Evolutionary conservation across 2,113 vertebrate genomes (phyloP), one percentile per base, ranked within the genome.

Genomic region (Jacana jacana): DNA sequence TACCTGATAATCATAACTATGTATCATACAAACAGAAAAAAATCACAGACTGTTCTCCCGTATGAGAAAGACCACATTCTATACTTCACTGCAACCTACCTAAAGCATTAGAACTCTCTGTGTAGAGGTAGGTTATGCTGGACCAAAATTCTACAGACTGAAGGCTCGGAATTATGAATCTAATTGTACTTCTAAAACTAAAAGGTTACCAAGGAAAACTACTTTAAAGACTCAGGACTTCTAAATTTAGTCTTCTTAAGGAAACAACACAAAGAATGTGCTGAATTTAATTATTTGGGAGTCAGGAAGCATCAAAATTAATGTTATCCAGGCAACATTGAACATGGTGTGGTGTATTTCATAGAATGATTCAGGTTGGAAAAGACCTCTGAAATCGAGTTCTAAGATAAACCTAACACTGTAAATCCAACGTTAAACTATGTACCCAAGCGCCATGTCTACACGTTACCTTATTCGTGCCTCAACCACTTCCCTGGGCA

Each of bases 1-100:
- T 81, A 91, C 49, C 92, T 90, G 73, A 88, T 84, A 93, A 89
- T 61, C 60, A 11, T 75, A 96, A 95, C 70, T 81, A 61, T 30
- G 46, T 79, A 81, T 52, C 61, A 81, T 18, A 81, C 20, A 72
- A 82, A 82, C 23, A 75, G 78, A 70, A 91, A 77, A 86, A 87
- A 85, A 51, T 7, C 11, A 69, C 65, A 82, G 25, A 44, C 31
- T 89, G 52, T 69, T 78, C 35, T 75, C 28, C 33, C 6, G 0
- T 71, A 73, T 69, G 91, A 96, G 94, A 96, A 81, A 55, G 42
- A 80, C 20, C 17, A 44, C 7, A n/a, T 44, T 81, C 16, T 35
- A 71, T 63, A 66, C 24, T 78, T 71, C 25, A 25, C 5, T 78
- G 13, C 9, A 71, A 35, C 33, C 8, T 57, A 44, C 57, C 31